Percentiles rank a stretch among this genome's conserved stretches.
Conservation (phyloP, 2,113 vertebrate species). For the Phylloscopus trochilus region DNA sequence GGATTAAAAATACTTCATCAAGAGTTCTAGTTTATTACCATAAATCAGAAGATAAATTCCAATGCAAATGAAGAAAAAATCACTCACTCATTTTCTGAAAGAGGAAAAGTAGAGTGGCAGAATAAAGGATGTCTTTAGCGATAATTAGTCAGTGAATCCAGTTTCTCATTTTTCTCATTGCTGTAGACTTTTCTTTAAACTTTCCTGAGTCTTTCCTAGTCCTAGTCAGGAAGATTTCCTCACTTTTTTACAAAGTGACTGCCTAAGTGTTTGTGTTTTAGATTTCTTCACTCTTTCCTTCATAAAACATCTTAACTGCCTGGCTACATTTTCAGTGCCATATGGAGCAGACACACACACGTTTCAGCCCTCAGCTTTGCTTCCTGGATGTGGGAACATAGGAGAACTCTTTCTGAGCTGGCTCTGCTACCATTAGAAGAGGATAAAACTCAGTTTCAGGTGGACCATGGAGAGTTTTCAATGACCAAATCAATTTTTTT, state of each 20-base stretch:
- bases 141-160: background rate
- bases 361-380: background rate
- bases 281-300: background rate
- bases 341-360: background rate
- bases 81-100: background rate
- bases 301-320: background rate
- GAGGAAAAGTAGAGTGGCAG: background rate
- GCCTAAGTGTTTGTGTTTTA: background rate
- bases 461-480: background rate
- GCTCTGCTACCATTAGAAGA: background rate
- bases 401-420: background rate
- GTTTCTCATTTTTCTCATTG: background rate
- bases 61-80: background rate
- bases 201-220: background rate
- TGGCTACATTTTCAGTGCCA: background rate
- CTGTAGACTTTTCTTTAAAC: background rate
- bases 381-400: background rate
- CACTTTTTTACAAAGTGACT: background rate
- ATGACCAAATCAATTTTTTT: background rate
- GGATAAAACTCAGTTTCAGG: background rate
- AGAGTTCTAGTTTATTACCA: background rate
- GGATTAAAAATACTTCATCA: constrained; percentile 32
- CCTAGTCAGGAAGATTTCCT: background rate
- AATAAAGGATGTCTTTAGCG: background rate
- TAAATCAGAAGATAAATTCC: constrained; percentile 9